A percentile compares a stretch with the other conserved stretches of the same genome.
Conservation (phyloP, 2,888 invertebrate genomes). For the Andricus quercusramuli region DNA sequence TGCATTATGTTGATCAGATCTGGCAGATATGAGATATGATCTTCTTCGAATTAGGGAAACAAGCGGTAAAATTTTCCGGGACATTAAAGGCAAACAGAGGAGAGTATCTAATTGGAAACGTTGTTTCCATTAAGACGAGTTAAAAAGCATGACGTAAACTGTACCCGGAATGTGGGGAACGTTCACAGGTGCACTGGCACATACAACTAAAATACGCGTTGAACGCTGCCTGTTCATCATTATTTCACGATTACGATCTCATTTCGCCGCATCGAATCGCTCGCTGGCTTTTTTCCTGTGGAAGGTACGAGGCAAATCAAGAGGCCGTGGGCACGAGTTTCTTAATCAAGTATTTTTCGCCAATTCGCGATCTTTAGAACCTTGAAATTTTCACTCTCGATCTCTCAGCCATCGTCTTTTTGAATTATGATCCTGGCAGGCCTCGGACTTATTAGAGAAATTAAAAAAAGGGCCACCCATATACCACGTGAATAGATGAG, state of each 20-base stretch:
- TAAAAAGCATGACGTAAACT: slow-evolving; percentile 44
- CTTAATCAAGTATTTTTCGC: neutral
- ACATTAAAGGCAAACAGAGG: slow-evolving; percentile 37
- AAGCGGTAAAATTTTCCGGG: slow-evolving; percentile 40
- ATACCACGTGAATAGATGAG: too few species aligned
- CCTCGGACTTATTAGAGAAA: too few species aligned
- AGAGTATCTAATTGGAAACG: slow-evolving; percentile 34
- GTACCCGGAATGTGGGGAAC: slow-evolving; percentile 35
- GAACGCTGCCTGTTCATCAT: slow-evolving; percentile 31
- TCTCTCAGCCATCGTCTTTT: neutral
- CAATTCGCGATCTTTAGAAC: neutral
- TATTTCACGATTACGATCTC: slow-evolving; percentile 48
- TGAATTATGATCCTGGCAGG: too few species aligned
- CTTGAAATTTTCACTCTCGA: neutral
- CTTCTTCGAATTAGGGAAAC: slow-evolving; percentile 37
- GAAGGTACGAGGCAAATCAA: slow-evolving; percentile 47
- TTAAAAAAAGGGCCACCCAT: too few species aligned
- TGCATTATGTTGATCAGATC: slow-evolving; percentile 19
- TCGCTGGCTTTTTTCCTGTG: slow-evolving; percentile 22
- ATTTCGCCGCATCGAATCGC: slow-evolving; percentile 35
- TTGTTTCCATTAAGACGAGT: slow-evolving; percentile 30
- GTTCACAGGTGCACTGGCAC: slow-evolving; percentile 41
- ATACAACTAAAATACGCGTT: slow-evolving; percentile 29
- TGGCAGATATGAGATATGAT: neutral
- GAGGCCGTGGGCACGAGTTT: slow-evolving; percentile 44